Evolutionary conservation across 2,797 vertebrate species (phyloP), one percentile per base, ranked within the genome.

Genomic region (Hypotaenidia okinawae): DNA sequence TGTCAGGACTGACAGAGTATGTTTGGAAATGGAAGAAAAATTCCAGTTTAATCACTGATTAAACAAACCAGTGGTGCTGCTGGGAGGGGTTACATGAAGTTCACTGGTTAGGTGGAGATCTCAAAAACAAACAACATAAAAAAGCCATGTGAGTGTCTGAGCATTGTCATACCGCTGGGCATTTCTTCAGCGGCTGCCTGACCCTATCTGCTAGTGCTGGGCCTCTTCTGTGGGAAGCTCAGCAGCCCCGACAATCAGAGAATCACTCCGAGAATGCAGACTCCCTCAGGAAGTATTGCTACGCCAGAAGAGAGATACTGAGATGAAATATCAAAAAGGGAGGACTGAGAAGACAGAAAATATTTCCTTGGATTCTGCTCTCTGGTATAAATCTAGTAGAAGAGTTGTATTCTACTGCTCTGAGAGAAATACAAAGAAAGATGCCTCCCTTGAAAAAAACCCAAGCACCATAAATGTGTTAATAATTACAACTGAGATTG

Each of bases 1-100:
- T 16, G 30, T 32, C 66, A 14, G 5, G 76, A 37, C 54, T 59
- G 64, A 62, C 35, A 64, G 67, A 49, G 49, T 3, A 3, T 27
- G 58, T 81, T 95, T 92, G 90, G 82, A 94, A 94, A 63, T 67
- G 81, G 78, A 95, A 93, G 68, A 66, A 77, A 85, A 95, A 88
- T 95, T 96, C 95, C 95, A 94, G 51, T 66, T 90, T 80, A 95
- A 94, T 95, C 91, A 27, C 61, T 94, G 69, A 94, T 96, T 82
- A 97, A 96, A 95, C 93, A 97, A 95, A 93, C 23, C 73, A 80
- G 64, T 14, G 27, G 67, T 72, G 66, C 76, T 84, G 49, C 13
- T 78, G 82, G 91, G 82, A 91, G 74, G 75, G 87, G 81, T 95
- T 85, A 84, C 47, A 13, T 5, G n/a, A 67, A 92, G 70, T 89